Evolutionary conservation across 92 coral and sea anemone genomes (phyloP).

Genomic region (Isaurus tuberculatus): DNA sequence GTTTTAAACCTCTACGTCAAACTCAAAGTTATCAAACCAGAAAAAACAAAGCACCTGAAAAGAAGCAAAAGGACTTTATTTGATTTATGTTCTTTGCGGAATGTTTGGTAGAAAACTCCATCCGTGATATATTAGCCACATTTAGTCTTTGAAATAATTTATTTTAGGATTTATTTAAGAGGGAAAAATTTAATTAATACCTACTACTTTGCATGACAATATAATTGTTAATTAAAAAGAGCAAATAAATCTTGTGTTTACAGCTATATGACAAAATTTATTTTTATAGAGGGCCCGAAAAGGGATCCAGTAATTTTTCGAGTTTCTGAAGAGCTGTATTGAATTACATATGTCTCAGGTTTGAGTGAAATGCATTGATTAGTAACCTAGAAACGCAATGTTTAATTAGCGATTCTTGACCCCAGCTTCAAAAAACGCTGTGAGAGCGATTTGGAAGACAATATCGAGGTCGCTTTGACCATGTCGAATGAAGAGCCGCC

Average conservation of each 20-base stretch:
- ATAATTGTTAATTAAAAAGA: background rate
- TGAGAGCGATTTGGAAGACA: slow-evolving; percentile 23
- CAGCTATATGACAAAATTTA: background rate
- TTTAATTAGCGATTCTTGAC: slow-evolving; percentile 10
- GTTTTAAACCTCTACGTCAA: too few relatives aligned
- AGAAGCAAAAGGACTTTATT: background rate
- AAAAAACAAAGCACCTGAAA: background rate
- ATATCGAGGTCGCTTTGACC: slow-evolving; percentile 6
- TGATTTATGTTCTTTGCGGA: background rate
- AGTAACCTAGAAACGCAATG: slow-evolving; percentile 38
- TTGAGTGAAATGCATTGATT: slow-evolving; percentile 13
- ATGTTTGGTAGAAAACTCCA: background rate
- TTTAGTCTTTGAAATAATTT: background rate
- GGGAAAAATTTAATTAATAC: background rate
- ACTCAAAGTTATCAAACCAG: background rate
- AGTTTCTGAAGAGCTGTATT: slow-evolving; percentile 6
- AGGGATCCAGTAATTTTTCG: slow-evolving; percentile 5
- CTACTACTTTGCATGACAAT: slow-evolving; percentile 22
- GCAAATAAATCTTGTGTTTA: slow-evolving; percentile 1
- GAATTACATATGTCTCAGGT: background rate
- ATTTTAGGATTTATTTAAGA: background rate
- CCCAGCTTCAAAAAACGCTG: background rate
- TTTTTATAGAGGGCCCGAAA: background rate
- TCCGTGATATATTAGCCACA: background rate
- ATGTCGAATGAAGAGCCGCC: slow-evolving; percentile 29